Base-by-base conservation (phyloP, 92 coral and sea anemone species). In the Palythoa caribaeorum region DNA sequence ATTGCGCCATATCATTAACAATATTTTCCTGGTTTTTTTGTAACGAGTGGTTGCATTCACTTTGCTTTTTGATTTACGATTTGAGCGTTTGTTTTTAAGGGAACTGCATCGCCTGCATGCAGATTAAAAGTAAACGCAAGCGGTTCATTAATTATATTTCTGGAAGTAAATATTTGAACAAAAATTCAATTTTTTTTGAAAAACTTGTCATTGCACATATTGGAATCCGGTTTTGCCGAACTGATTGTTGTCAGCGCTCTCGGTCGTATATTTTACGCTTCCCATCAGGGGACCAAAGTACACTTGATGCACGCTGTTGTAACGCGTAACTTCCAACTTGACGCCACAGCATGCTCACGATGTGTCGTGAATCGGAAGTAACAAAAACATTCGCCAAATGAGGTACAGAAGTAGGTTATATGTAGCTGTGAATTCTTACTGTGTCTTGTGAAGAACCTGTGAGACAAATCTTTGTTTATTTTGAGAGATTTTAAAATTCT, bases 121-220 rank as follows among this genome's bases (percentile, higher is more conserved):
- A 44, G 50, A 44, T 0, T 0, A 44, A 4, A 44, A 44, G 7
- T 44, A 44, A 44, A 44, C 5, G 50, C 28, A 5, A 21, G 20
- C 10, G 70, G 9, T 63, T 63, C 20, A 63, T 63, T 17, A 63
- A 6, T 9, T 63, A 63, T 6, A 63, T 63, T 63, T 63, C 35
- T 17, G 21, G 10, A n/a, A 63, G 70, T 63, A 63, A 63, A 63
- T 63, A 63, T 63, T 63, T 63, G 70, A 63, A 63, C 70, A 63
- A 9, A 36, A 63, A 63, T 16, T 16, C 11, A 63, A 16, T 17
- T 63, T 63, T 59, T 17, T 63, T 16, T 63, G 70, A 63, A 63
- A 63, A 21, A 3, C 70, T 63, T 63, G 70, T 19, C 70, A 9
- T 63, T 19, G 70, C 36, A 63, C 21, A 63, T 20, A 3, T 63